Conservation (phyloP, 2,888 invertebrate species). For the Catotricha subobsoleta region DNA sequence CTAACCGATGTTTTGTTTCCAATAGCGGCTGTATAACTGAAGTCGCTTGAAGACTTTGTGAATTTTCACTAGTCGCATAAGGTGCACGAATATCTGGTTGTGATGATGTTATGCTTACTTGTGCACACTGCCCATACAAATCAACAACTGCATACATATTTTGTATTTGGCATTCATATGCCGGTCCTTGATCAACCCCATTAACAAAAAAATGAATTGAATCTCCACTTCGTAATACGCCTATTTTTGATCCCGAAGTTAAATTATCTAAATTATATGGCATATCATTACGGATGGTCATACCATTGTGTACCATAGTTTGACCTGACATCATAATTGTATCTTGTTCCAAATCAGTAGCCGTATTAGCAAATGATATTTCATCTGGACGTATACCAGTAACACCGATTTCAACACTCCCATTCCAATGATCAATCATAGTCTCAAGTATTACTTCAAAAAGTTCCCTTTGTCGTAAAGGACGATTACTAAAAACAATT, state of each 20-base stretch:
- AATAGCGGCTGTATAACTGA: slow-evolving; percentile 34
- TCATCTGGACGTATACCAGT: slow-evolving; percentile 82
- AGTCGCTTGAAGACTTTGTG: slow-evolving; percentile 36
- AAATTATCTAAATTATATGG: slow-evolving; percentile 70
- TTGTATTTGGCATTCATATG: slow-evolving; percentile 57
- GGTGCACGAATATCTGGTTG: slow-evolving; percentile 24
- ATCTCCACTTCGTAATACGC: slow-evolving; percentile 75
- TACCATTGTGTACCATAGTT: slow-evolving; percentile 79
- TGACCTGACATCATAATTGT: slow-evolving; percentile 87
- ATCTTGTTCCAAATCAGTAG: slow-evolving; percentile 78
- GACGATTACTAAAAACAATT: slow-evolving; percentile 77
- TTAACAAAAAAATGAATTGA: slow-evolving; percentile 73
- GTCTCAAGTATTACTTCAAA: slow-evolving; percentile 81
- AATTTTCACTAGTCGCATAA: slow-evolving; percentile 33
- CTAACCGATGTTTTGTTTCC: slow-evolving; percentile 25
- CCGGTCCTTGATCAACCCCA: slow-evolving; percentile 71
- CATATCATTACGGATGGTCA: slow-evolving; percentile 68
- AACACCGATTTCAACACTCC: slow-evolving; percentile 76
- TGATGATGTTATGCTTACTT: slow-evolving; percentile 43
- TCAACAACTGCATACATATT: slow-evolving; percentile 89
- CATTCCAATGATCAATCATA: slow-evolving; percentile 86
- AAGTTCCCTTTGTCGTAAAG: slow-evolving; percentile 73
- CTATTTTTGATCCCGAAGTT: slow-evolving; percentile 58
- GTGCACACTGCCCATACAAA: slow-evolving; percentile 85
- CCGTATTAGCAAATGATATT: slow-evolving; percentile 70